Evolutionary conservation across 2,797 vertebrate genomes (phyloP).

Genomic region (Characodon lateralis): DNA sequence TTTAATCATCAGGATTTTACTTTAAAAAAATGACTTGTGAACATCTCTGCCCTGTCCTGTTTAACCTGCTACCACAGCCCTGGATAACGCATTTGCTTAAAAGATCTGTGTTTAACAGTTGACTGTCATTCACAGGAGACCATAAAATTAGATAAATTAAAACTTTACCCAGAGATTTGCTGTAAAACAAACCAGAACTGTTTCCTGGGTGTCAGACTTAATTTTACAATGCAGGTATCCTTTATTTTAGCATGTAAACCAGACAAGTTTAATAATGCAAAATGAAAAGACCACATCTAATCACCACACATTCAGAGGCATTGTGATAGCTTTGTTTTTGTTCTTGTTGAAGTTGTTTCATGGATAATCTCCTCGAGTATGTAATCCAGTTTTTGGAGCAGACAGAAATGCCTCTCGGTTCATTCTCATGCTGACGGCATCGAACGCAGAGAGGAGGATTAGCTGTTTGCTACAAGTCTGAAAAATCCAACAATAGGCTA

Average conservation of each 20-base stretch:
- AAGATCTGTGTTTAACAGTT: conserved; percentile 37
- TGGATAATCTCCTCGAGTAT: conserved; percentile 67
- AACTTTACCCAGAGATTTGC: conserved; percentile 32
- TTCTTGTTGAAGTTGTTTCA: conserved; percentile 54
- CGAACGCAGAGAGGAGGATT: conserved; percentile 54
- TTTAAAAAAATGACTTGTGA: background rate
- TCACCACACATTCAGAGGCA: conserved; percentile 52
- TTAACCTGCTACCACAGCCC: conserved; percentile 39
- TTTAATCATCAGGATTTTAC: background rate
- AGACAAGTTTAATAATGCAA: conserved; percentile 38
- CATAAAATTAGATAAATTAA: conserved; percentile 45
- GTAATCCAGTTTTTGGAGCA: conserved; percentile 71
- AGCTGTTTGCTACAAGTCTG: conserved; percentile 51
- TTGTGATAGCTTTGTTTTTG: conserved; percentile 61
- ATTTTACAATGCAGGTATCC: conserved; percentile 49
- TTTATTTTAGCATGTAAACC: conserved; percentile 46
- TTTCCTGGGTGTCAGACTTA: conserved; percentile 23
- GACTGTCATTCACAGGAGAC: conserved; percentile 20
- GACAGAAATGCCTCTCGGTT: conserved; percentile 54
- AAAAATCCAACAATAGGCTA: conserved; percentile 26
- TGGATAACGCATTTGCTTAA: conserved; percentile 34
- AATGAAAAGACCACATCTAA: conserved; percentile 45
- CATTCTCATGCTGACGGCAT: conserved; percentile 53
- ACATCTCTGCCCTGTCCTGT: background rate
- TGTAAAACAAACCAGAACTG: conserved; percentile 27